Evolutionary conservation across 37 sponge, comb jelly and placozoan genomes (phyloP).

Genomic region (Cliona cf. orientalis): DNA sequence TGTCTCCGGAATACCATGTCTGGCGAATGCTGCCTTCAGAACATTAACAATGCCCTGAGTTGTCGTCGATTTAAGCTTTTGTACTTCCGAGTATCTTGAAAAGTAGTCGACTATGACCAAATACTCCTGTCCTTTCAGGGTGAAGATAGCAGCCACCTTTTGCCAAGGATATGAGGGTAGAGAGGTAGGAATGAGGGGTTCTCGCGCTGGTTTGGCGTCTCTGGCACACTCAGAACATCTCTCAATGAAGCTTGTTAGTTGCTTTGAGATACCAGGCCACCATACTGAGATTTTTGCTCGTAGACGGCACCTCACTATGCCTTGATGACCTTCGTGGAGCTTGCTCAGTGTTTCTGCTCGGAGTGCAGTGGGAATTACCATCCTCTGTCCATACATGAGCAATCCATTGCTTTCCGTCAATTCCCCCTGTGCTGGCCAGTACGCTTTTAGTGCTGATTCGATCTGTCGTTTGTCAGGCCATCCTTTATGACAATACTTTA

Average conservation of each 20-base stretch:
- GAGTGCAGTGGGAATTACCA: conserved; percentile 37
- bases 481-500: conserved; percentile 9
- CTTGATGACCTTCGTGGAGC: conserved; percentile 51
- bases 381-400: not conserved
- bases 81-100: conserved; percentile 28
- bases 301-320: conserved; percentile 21
- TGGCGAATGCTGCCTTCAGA: conserved; percentile 33
- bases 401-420: not conserved
- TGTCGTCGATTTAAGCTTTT: conserved; percentile 22
- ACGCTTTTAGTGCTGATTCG: not conserved
- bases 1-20: conserved; percentile 29
- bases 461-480: no score
- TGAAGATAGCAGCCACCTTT: no score
- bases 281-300: conserved; percentile 15
- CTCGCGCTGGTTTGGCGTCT: no score
- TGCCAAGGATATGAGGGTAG: conserved; percentile 50
- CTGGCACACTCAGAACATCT: no score
- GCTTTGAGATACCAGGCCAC: conserved; percentile 36
- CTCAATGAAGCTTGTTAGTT: no score
- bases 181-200: conserved; percentile 19
- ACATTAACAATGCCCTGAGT: conserved; percentile 23
- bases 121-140: conserved; percentile 27
- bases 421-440: conserved; percentile 26
- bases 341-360: conserved; percentile 28
- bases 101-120: conserved; percentile 49